Conservation (phyloP, 2,113 vertebrate genomes). For the Buteo buteo region DNA sequence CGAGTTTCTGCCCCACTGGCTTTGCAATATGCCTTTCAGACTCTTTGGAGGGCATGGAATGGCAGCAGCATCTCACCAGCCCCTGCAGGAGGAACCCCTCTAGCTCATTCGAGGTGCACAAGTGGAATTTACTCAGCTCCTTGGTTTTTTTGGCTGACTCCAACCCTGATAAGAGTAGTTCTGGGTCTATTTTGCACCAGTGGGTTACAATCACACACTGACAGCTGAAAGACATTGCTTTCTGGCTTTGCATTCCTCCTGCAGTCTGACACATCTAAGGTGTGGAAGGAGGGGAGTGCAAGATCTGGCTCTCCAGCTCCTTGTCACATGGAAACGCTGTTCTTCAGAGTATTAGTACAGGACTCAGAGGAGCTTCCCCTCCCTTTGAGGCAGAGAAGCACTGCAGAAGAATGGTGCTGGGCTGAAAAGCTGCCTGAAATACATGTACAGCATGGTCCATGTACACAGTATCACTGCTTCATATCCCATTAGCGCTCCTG, state of each 20-base stretch:
- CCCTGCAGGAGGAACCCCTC: not conserved
- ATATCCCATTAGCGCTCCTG: not conserved
- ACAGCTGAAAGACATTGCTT: not conserved
- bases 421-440: not conserved
- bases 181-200: not conserved
- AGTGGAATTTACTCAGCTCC: not conserved
- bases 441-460: not conserved
- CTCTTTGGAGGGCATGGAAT: not conserved
- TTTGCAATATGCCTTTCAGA: not conserved
- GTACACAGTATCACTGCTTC: not conserved
- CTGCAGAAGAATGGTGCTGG: not conserved
- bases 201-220: not conserved
- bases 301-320: not conserved
- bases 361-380: not conserved
- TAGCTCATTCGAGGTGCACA: rapidly evolving
- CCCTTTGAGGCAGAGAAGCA: not conserved
- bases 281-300: not conserved
- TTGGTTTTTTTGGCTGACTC: not conserved
- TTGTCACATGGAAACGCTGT: not conserved
- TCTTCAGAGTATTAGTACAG: not conserved
- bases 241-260: not conserved
- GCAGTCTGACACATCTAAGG: conserved; percentile 29
- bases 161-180: not conserved
- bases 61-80: not conserved
- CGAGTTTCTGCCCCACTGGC: not conserved